These are phyloP conservation scores for Hydrotaea diabolus DNA, from an alignment of 2,888 invertebrate genomes.

Conservation along the genomic window DNA sequence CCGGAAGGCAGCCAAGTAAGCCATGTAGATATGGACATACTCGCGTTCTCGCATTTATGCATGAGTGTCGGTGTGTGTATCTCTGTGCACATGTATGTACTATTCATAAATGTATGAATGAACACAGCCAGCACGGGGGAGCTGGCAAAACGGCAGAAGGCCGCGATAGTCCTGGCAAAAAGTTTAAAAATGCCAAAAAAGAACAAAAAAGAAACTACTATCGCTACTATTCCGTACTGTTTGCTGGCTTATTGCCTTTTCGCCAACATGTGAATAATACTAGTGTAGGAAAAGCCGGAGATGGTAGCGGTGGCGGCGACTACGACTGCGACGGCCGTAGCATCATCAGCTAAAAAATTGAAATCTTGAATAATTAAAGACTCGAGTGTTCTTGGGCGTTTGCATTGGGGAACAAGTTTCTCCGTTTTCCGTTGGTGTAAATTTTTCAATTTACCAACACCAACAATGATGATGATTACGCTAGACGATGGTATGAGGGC, in stretches of 20 bases:
- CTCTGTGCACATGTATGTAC: background rate
- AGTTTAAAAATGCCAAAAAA: constrained; percentile 15
- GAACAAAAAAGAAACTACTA: constrained; percentile 32
- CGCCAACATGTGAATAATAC: constrained; percentile 23
- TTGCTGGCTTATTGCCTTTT: constrained; percentile 45
- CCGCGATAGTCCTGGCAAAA: constrained; percentile 6
- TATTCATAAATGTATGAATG: constrained; percentile 51
- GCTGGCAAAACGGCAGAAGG: background rate
- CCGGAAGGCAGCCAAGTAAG: constrained; percentile 60
- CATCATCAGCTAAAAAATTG: constrained; percentile 41
- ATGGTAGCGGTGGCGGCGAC: background rate
- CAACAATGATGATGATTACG: constrained; percentile 5
- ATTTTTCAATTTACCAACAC: constrained; percentile 42
- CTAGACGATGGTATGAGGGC: background rate
- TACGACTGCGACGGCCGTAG: constrained; percentile 7
- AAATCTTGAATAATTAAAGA: constrained; percentile 60
- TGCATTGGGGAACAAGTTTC: constrained; percentile 35
- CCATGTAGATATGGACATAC: constrained; percentile 51
- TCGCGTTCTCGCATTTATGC: constrained; percentile 21
- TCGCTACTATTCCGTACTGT: background rate
- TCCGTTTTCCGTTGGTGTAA: constrained; percentile 10
- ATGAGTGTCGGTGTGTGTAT: background rate
- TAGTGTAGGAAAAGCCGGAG: constrained; percentile 18
- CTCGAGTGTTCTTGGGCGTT: constrained; percentile 49
- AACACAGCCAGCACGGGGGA: constrained; percentile 33